Base-by-base conservation (phyloP, 2,113 vertebrate species). In the Gasterosteus nipponicus region DNA sequence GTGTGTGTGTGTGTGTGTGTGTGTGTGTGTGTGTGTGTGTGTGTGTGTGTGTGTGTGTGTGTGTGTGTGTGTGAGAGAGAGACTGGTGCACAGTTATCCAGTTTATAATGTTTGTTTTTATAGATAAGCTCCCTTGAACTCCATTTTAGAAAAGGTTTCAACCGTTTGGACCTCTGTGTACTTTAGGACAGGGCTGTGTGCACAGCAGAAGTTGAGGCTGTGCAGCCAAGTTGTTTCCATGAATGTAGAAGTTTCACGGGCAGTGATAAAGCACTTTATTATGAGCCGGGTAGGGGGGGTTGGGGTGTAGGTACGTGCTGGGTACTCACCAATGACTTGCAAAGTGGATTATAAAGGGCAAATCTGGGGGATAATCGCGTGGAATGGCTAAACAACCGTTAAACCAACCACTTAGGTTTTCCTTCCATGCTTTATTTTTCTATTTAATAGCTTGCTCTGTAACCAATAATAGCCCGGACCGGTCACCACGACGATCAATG, bases 81-180 rank as follows among this genome's bases (percentile, higher is more conserved):
- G 58, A 67, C 38, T 44, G 38, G 58, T 81, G 69, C 72, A 60
- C 59, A 57, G 42, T 73, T 68, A 75, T 63, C 65, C 51, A 69
- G 47, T 76, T 86, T 80, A 81, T 86, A 70, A 57, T 89, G 81
- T 89, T 90, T 89, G 82, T 78, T 86, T 83, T 76, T 54, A 67
- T 71, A 74, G 73, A 82, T 87, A 73, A 87, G 41, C 39, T 53
- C 10, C 49, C 16, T 10, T 60, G 33, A 44, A 33, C 60, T 81
- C 29, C 0, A 11, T 42, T 73, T 41, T 54, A 33, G 54, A 42
- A 67, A 63, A 66, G 54, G 33, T 73, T 29, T 0, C 41, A 11
- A 0, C 31, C 49, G 57, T 71, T 81, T 73, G 54, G 42, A 77
- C 57, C 59, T 5, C 16, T 84, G 83, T 83, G 86, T 75, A 49